These are phyloP conservation scores for Pachyramphus minor DNA, from an alignment of 2,113 vertebrate species.

Conservation along the genomic window DNA sequence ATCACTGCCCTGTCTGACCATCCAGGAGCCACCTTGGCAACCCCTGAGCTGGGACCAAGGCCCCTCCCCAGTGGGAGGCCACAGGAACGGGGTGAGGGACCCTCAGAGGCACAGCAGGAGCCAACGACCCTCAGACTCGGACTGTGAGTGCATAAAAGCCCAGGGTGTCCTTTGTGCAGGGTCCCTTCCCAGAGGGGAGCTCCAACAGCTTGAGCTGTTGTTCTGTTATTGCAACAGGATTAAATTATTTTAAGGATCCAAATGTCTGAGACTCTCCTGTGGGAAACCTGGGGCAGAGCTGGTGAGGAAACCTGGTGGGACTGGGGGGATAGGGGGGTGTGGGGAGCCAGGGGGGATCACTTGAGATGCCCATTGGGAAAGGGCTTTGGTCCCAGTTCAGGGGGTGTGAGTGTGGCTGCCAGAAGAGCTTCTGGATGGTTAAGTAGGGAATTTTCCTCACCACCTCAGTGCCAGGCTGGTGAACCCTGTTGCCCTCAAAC, in stretches of 20 bases:
- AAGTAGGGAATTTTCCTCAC: neutral
- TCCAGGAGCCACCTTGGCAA: neutral
- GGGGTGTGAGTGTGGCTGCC: neutral
- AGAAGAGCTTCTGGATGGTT: neutral
- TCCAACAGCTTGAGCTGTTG: neutral
- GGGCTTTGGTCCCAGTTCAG: neutral
- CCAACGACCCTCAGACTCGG: accelerated
- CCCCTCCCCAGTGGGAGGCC: neutral
- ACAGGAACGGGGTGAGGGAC: neutral
- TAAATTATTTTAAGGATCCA: neutral
- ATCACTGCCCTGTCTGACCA: neutral
- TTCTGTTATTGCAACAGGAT: neutral
- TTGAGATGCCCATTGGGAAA: neutral
- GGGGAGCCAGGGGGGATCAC: no score
- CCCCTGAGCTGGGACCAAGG: neutral
- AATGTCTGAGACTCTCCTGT: neutral
- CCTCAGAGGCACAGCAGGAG: accelerated
- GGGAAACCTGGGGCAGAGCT: neutral
- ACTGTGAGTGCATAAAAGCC: neutral
- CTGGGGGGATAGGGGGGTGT: neutral
- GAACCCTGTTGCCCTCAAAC: neutral
- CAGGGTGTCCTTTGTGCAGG: neutral
- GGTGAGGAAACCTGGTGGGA: neutral
- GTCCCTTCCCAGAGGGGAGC: neutral
- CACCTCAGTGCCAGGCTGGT: neutral